These are phyloP conservation scores for Hippotragus niger DNA, from an alignment of 2,113 vertebrate genomes.

Conservation along the genomic window DNA sequence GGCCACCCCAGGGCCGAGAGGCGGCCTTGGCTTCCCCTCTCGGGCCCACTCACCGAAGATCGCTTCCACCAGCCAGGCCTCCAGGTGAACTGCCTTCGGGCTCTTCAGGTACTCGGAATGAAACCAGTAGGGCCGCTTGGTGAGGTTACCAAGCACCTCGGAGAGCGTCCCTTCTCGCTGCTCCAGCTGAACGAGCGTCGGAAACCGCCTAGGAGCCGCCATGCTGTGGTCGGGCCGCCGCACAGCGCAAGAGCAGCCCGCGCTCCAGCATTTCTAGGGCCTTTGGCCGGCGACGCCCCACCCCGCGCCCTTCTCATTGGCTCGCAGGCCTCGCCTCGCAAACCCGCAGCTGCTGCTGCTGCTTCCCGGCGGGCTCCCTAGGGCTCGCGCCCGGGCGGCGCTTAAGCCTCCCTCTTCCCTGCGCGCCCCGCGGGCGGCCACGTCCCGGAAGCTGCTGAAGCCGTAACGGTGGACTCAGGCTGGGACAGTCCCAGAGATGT, in stretches of 20 bases:
- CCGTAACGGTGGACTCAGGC: not conserved
- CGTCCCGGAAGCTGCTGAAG: not conserved
- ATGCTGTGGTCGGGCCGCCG: fast-evolving
- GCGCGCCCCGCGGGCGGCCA: no score
- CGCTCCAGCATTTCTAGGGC: not conserved
- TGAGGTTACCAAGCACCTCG: not conserved
- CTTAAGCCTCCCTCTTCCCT: fast-evolving
- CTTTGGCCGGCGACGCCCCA: not conserved
- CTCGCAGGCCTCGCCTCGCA: not conserved
- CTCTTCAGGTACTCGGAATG: not conserved
- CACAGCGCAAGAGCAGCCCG: fast-evolving
- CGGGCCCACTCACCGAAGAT: slow-evolving; percentile 28
- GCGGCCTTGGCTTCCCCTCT: not conserved
- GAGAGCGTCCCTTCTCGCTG: not conserved
- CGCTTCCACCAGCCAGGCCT: slow-evolving; percentile 22
- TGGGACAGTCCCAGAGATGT: not conserved
- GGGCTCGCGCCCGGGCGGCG: no score
- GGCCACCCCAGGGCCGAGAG: not conserved
- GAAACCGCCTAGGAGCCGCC: not conserved
- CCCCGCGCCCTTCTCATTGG: not conserved
- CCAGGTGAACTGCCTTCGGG: not conserved
- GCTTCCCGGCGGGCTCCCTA: fast-evolving
- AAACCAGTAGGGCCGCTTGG: not conserved
- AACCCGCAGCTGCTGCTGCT: fast-evolving
- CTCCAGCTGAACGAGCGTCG: not conserved